phyloP scores from a whole-genome alignment of 2,797 vertebrate genomes.

The Apodemus agrarius region DNA sequence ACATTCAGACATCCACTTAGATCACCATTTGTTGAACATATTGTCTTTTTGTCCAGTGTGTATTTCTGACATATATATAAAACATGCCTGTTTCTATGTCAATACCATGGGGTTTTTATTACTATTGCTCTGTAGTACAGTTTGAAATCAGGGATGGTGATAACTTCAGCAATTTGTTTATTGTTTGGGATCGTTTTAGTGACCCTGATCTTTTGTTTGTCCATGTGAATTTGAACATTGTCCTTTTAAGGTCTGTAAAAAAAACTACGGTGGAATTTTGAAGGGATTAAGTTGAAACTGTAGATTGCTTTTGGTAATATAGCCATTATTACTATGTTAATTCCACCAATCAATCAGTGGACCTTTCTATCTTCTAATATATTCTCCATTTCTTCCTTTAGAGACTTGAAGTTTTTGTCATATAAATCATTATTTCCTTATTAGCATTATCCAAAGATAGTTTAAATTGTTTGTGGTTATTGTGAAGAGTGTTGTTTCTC shows the following conservation, averaged over 20 bases:
- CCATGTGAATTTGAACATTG: neutral
- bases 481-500: neutral
- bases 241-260: neutral
- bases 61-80: neutral
- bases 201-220: neutral
- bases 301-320: neutral
- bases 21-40: neutral
- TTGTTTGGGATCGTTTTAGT: neutral
- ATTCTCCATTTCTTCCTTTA: neutral
- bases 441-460: neutral
- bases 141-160: neutral
- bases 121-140: neutral
- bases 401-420: neutral
- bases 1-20: neutral
- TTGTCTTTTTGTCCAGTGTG: neutral
- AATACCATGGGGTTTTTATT: neutral
- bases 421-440: neutral
- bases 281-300: neutral
- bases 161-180: neutral
- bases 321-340: neutral
- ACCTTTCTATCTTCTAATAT: neutral
- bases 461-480: neutral
- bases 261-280: neutral
- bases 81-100: neutral
- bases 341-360: neutral